phyloP scores from a whole-genome alignment of 2,797 vertebrate genomes.

The Thamnophis elegans region DNA sequence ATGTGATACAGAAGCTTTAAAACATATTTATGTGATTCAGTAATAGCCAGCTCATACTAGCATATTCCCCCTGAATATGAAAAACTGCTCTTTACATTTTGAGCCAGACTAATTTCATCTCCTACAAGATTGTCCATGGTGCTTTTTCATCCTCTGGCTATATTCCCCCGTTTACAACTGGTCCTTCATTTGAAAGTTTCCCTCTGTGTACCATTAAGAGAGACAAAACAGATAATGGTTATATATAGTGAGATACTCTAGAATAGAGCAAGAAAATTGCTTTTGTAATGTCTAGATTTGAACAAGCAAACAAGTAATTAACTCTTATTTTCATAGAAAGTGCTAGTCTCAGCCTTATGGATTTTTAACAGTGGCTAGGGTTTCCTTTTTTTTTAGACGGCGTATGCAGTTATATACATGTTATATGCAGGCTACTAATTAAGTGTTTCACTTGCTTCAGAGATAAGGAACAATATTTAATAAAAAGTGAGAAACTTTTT shows the following conservation, averaged over 20 bases:
- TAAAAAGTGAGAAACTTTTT: not conserved
- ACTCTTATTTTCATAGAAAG: not conserved
- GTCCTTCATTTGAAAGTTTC: not conserved
- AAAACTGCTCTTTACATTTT: not conserved
- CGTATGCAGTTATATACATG: slow-evolving; percentile 5
- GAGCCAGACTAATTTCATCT: not conserved
- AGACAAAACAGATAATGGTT: not conserved
- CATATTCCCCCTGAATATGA: not conserved
- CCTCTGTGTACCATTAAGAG: not conserved
- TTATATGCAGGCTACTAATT: slow-evolving; percentile 38
- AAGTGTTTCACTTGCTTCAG: slow-evolving; percentile 61
- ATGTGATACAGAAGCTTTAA: not conserved
- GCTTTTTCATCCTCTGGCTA: not conserved
- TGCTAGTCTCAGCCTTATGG: not conserved
- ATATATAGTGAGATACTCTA: not conserved
- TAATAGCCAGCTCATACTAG: not conserved
- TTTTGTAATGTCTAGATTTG: no score
- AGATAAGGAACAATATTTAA: slow-evolving; percentile 53
- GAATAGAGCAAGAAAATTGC: not conserved
- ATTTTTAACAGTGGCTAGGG: not conserved
- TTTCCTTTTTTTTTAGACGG: not conserved
- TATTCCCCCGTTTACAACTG: not conserved
- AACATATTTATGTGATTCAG: not conserved
- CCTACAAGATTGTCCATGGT: not conserved
- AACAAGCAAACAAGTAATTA: not conserved